Evolutionary conservation across 2,113 vertebrate genomes (phyloP).

Genomic region (Opisthocomus hoazin): DNA sequence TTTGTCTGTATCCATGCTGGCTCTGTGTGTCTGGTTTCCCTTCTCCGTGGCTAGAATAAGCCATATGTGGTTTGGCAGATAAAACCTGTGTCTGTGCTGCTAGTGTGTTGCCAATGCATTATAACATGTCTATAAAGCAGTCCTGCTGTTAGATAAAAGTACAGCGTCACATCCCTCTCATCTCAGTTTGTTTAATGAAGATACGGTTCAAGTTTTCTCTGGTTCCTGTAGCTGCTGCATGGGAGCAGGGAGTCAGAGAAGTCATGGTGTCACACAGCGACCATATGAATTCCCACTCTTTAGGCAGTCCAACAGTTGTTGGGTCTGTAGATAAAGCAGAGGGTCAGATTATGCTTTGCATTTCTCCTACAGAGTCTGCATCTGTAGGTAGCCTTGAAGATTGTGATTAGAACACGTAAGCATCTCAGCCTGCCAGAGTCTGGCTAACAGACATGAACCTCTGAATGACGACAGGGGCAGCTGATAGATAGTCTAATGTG

Average conservation of each 20-base stretch:
- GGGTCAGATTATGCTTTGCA: neutral
- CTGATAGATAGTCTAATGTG: neutral
- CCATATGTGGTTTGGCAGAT: constrained; percentile 1
- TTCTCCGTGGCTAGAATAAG: neutral
- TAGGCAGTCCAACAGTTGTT: neutral
- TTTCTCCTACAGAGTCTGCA: neutral
- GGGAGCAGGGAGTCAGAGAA: neutral
- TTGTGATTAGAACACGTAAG: neutral
- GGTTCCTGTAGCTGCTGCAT: neutral
- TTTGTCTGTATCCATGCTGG: neutral
- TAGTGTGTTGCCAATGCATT: neutral
- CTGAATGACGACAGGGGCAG: neutral
- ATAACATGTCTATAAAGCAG: neutral
- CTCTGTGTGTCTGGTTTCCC: neutral
- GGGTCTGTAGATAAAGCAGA: neutral
- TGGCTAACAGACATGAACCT: neutral
- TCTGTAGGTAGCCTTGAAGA: neutral
- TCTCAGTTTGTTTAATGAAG: neutral
- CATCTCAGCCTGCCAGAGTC: neutral
- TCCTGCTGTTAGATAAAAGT: neutral
- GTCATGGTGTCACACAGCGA: neutral
- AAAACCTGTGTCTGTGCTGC: neutral
- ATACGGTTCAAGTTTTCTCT: neutral
- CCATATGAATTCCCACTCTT: neutral
- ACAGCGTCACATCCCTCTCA: neutral